Conservation (phyloP, 2,888 invertebrate species). For the Globia sparganii region DNA sequence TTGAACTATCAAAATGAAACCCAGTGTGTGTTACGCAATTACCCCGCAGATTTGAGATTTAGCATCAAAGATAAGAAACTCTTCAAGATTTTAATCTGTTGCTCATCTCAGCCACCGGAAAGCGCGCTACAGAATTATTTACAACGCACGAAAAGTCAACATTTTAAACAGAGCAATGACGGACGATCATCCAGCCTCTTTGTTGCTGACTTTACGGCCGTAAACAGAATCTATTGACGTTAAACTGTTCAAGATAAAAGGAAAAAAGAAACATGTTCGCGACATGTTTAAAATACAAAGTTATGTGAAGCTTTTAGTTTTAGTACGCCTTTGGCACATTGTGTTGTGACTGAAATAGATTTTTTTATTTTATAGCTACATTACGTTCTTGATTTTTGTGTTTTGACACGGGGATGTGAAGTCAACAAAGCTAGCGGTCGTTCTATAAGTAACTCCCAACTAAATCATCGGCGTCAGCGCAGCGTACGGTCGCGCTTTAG, state of each 20-base stretch:
- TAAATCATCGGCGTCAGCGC: not conserved
- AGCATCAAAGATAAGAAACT: conserved; percentile 5
- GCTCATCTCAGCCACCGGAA: conserved; percentile 9
- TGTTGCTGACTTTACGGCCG: conserved; percentile 60
- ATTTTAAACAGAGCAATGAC: conserved; percentile 60
- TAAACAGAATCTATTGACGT: conserved; percentile 56
- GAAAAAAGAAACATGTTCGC: conserved; percentile 12
- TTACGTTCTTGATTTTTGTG: not conserved
- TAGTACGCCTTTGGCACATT: conserved; percentile 59
- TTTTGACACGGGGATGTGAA: not conserved
- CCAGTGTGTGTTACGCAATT: not conserved
- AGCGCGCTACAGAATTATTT: conserved; percentile 52
- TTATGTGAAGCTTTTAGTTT: conserved; percentile 46
- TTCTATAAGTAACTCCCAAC: not conserved
- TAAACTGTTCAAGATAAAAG: conserved; percentile 60
- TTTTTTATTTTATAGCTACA: conserved; percentile 11
- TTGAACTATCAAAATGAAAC: not conserved
- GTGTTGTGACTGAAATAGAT: conserved; percentile 58
- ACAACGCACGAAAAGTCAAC: conserved; percentile 58
- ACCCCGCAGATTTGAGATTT: not conserved
- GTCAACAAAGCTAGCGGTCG: not conserved
- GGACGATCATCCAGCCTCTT: conserved; percentile 52
- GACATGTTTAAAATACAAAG: conserved; percentile 48
- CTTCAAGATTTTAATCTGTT: conserved; percentile 3
- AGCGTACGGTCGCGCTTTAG: not conserved